phyloP scores from a whole-genome alignment of 1,140 invertebrate genomes.

The Lutraria rhynchaena region DNA sequence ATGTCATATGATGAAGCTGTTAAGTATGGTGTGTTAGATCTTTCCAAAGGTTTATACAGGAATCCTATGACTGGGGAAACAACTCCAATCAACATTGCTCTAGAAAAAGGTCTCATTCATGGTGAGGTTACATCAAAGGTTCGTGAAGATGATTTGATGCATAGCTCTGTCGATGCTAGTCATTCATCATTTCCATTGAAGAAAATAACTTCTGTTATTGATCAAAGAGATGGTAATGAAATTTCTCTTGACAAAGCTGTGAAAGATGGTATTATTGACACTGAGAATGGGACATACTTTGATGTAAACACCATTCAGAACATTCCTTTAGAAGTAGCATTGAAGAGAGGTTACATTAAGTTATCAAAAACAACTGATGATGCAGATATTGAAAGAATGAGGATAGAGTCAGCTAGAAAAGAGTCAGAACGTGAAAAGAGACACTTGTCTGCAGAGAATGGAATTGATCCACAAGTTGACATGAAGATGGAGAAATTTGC shows the following conservation, averaged over 20 bases:
- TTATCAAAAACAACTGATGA: slow-evolving; percentile 75
- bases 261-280: slow-evolving; percentile 89
- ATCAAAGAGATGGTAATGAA: slow-evolving; percentile 89
- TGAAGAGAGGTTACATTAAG: slow-evolving; percentile 75
- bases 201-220: slow-evolving; percentile 87
- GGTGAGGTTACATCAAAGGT: slow-evolving; percentile 77
- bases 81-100: slow-evolving; percentile 81
- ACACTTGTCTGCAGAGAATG: slow-evolving; percentile 60
- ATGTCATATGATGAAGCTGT: slow-evolving; percentile 93
- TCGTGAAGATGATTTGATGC: slow-evolving; percentile 75
- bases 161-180: slow-evolving; percentile 71
- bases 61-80: slow-evolving; percentile 91
- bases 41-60: slow-evolving; percentile 86
- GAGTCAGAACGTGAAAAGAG: slow-evolving; percentile 49
- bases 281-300: slow-evolving; percentile 91
- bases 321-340: slow-evolving; percentile 79
- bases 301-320: slow-evolving; percentile 88
- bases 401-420: slow-evolving; percentile 64
- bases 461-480: slow-evolving; percentile 67
- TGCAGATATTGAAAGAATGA: slow-evolving; percentile 71
- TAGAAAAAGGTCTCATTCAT: slow-evolving; percentile 87
- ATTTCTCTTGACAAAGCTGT: slow-evolving; percentile 86
- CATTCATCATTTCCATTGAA: slow-evolving; percentile 78
- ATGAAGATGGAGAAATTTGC: slow-evolving; percentile 78
- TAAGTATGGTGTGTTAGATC: slow-evolving; percentile 91